phyloP scores from a whole-genome alignment of 2,797 vertebrate species.

The Enteromius thamalakanensis region DNA sequence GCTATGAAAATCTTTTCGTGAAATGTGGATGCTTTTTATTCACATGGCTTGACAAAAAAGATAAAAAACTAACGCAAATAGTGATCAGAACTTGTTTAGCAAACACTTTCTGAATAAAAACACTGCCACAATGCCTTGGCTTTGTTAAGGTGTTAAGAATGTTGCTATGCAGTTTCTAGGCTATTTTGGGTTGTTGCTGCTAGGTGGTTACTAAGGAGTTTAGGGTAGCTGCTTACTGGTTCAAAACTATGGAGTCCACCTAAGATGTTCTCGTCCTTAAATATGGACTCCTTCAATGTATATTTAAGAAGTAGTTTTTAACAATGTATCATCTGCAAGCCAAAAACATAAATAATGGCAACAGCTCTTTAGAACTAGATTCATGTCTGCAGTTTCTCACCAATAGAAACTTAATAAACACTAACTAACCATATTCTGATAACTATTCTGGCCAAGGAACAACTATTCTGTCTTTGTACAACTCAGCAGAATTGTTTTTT shows the following conservation, averaged over 20 bases:
- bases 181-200: conserved; percentile 15
- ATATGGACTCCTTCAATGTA: neutral
- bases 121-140: neutral
- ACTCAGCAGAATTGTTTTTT: conserved; percentile 5
- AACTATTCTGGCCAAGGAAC: neutral
- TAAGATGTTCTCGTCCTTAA: neutral
- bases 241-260: neutral
- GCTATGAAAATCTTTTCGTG: neutral
- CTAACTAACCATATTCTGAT: neutral
- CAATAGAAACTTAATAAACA: neutral
- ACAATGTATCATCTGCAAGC: neutral
- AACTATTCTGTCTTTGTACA: conserved; percentile 3
- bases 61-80: neutral
- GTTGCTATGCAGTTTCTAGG: neutral
- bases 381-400: neutral
- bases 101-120: conserved; percentile 1
- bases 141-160: neutral
- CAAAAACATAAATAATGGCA: neutral
- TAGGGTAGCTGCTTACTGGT: conserved; percentile 9
- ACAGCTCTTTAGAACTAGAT: neutral
- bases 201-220: conserved; percentile 9
- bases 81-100: neutral
- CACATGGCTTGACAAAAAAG: neutral
- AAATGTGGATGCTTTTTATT: neutral
- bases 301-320: neutral